Conservation (phyloP, 2,888 invertebrate species). For the Volucella inflata region DNA sequence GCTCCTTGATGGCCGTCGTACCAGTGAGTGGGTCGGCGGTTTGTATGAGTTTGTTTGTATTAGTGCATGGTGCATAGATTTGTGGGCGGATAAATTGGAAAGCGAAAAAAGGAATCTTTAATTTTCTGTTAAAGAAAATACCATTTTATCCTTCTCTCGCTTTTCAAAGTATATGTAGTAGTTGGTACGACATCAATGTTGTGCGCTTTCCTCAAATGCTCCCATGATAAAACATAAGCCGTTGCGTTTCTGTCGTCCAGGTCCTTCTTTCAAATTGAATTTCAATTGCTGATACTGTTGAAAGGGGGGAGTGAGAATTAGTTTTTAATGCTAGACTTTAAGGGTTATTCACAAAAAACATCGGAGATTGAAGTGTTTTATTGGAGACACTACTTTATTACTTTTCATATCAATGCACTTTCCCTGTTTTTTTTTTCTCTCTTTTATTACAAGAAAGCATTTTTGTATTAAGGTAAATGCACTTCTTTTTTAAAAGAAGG, state of each 20-base stretch:
- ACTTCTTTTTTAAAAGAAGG: background rate
- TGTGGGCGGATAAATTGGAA: conserved; percentile 73
- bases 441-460: conserved; percentile 4
- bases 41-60: conserved; percentile 32
- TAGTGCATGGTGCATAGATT: conserved; percentile 61
- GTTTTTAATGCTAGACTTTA: conserved; percentile 61
- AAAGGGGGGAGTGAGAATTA: conserved; percentile 39
- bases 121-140: conserved; percentile 64
- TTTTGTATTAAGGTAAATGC: conserved; percentile 2
- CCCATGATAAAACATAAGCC: conserved; percentile 16
- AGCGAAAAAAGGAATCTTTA: conserved; percentile 63
- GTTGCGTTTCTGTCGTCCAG: conserved; percentile 3
- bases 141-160: conserved; percentile 64
- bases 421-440: background rate
- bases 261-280: conserved; percentile 47
- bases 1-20: conserved; percentile 69
- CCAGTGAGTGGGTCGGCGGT: conserved; percentile 53
- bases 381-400: conserved; percentile 32
- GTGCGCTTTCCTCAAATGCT: conserved; percentile 34
- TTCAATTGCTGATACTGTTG: conserved; percentile 48
- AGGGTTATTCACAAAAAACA: conserved; percentile 50
- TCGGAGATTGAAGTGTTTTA: conserved; percentile 36
- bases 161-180: conserved; percentile 15
- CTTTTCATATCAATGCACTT: background rate
- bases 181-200: background rate